A percentile compares a stretch with the other conserved stretches of the same genome.
Conservation (phyloP, 2,888 invertebrate genomes). For the Yponomeuta plumbellus region DNA sequence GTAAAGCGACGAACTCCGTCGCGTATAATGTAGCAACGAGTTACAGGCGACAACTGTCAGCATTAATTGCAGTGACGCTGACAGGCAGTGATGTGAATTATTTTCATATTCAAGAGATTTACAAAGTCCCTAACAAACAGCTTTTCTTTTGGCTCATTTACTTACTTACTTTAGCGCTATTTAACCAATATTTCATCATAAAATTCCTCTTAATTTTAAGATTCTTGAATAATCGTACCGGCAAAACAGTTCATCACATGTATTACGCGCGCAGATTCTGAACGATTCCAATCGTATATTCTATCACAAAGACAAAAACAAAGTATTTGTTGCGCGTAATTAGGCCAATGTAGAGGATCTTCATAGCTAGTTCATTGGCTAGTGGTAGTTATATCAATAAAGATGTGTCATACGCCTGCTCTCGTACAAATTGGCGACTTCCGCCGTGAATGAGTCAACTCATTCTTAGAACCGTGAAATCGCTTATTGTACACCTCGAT, state of each 20-base stretch:
- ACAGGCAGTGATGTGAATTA: not conserved
- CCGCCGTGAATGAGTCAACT: constrained; percentile 45
- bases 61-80: not conserved
- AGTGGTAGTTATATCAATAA: constrained; percentile 12
- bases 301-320: no score
- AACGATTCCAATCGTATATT: no score
- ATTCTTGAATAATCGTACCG: no score
- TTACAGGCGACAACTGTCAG: not conserved
- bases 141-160: no score
- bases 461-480: constrained; percentile 37
- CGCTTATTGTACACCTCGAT: not conserved
- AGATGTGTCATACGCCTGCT: constrained; percentile 16
- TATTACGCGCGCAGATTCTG: no score
- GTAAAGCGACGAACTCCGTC: not conserved
- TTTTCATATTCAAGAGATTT: not conserved
- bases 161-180: no score
- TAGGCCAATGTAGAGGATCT: not conserved
- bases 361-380: constrained; percentile 8
- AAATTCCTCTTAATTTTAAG: no score
- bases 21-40: constrained; percentile 1
- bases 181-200: no score
- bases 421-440: constrained; percentile 41
- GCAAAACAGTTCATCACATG: no score
- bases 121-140: not conserved
- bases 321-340: no score